A percentile compares a stretch with the other conserved stretches of the same genome.
These are phyloP conservation scores for Micromussa lordhowensis DNA, from an alignment of 92 coral and sea anemone genomes.

Conservation along the genomic window DNA sequence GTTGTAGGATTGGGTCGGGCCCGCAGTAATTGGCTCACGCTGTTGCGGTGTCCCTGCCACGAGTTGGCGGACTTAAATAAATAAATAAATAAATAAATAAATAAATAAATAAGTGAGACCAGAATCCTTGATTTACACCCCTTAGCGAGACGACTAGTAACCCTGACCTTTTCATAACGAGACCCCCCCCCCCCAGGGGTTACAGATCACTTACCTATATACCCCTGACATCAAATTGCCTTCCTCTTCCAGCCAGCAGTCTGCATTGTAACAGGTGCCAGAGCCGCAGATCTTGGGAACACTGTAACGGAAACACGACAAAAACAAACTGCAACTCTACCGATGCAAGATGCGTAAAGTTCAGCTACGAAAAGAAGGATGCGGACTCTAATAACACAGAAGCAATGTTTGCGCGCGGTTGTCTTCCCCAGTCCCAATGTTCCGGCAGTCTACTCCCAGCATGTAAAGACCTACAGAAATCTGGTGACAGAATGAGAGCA, in stretches of 20 bases:
- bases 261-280: neutral
- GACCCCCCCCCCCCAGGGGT: too few species aligned
- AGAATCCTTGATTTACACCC: too few species aligned
- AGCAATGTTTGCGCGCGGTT: neutral
- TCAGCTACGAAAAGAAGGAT: neutral
- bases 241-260: neutral
- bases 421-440: neutral
- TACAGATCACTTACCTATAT: neutral
- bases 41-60: too few species aligned
- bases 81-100: too few species aligned
- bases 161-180: too few species aligned
- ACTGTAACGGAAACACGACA: constrained; percentile 5
- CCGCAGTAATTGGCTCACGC: too few species aligned
- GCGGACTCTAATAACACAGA: neutral
- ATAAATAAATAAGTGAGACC: too few species aligned
- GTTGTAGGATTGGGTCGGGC: too few species aligned
- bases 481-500: neutral
- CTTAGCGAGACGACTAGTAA: too few species aligned
- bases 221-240: neutral
- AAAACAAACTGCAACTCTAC: neutral
- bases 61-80: too few species aligned
- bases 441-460: neutral
- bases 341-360: constrained; percentile 11
- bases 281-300: constrained; percentile 6
- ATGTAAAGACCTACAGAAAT: neutral